Evolutionary conservation across 2,888 invertebrate genomes (phyloP).

Genomic region (Zhuqinia jingwanae): DNA sequence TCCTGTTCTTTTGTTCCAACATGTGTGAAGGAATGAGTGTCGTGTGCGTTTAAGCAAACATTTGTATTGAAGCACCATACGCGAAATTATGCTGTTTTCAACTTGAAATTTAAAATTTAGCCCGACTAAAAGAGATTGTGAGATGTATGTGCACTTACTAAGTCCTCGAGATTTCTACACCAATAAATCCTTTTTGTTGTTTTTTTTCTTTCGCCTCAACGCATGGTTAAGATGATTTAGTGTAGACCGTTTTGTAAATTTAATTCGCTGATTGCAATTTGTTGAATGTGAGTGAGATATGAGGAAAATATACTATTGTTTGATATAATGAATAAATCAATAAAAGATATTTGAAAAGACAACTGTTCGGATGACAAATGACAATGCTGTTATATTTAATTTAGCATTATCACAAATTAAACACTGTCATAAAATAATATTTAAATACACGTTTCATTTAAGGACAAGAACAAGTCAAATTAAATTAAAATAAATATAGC

Average conservation of each 20-base stretch:
- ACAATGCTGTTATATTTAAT: conserved; percentile 14
- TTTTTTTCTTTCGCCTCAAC: no score
- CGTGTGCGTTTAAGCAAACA: not conserved
- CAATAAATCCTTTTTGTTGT: not conserved
- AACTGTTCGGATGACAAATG: conserved; percentile 6
- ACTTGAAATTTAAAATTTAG: not conserved
- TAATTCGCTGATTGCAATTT: not conserved
- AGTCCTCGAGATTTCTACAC: not conserved
- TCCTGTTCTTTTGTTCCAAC: not conserved
- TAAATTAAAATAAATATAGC: no score
- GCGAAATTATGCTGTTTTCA: conserved; percentile 13
- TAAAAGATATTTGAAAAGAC: no score
- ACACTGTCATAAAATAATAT: no score
- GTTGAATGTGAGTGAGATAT: conserved; percentile 12
- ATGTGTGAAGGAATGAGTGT: not conserved
- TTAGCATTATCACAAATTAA: not conserved
- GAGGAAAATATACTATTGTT: no score
- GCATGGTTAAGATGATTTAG: not conserved
- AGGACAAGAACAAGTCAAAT: no score
- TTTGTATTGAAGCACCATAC: not conserved
- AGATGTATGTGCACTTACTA: not conserved
- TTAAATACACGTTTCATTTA: no score
- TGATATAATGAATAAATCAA: no score
- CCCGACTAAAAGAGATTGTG: not conserved
- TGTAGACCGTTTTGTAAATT: not conserved